phyloP scores from a whole-genome alignment of 2,797 vertebrate species.

The Oreortyx pictus region DNA sequence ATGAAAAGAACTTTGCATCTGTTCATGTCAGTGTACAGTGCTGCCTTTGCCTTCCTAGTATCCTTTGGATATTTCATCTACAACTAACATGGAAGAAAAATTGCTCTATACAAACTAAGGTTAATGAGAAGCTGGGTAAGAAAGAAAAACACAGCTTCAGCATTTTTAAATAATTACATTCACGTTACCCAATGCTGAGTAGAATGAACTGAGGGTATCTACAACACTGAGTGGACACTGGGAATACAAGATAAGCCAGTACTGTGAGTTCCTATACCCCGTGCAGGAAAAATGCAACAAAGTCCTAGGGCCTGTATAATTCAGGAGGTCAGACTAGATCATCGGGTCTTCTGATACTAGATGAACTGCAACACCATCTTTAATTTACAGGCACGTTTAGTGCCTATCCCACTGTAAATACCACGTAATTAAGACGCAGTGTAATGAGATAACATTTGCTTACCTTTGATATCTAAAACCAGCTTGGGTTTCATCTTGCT shows the following conservation, averaged over 20 bases:
- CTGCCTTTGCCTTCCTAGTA: slow-evolving; percentile 15
- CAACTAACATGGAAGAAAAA: slow-evolving; percentile 18
- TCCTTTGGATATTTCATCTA: slow-evolving; percentile 22
- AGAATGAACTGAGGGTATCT: slow-evolving; percentile 48
- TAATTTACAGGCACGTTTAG: slow-evolving; percentile 54
- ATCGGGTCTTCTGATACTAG: slow-evolving; percentile 34
- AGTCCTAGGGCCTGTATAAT: slow-evolving; percentile 38
- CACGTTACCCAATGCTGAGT: neutral
- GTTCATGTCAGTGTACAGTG: neutral
- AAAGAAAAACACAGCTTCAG: slow-evolving; percentile 2
- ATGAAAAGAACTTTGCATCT: neutral
- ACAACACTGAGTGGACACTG: slow-evolving; percentile 35
- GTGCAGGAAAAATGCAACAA: neutral
- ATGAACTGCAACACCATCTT: slow-evolving; percentile 33
- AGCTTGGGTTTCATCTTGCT: slow-evolving; percentile 88
- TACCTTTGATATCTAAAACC: slow-evolving; percentile 97
- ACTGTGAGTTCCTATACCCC: neutral
- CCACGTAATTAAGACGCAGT: slow-evolving; percentile 34
- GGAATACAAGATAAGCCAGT: slow-evolving; percentile 64
- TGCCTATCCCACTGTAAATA: slow-evolving; percentile 32
- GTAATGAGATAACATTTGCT: slow-evolving; percentile 75
- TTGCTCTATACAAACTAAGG: slow-evolving; percentile 9
- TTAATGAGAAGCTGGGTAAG: slow-evolving; percentile 37
- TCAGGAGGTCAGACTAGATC: slow-evolving; percentile 47
- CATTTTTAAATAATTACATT: slow-evolving; percentile 27